phyloP scores from a whole-genome alignment of 2,797 vertebrate genomes.

The Myioborus miniatus region DNA sequence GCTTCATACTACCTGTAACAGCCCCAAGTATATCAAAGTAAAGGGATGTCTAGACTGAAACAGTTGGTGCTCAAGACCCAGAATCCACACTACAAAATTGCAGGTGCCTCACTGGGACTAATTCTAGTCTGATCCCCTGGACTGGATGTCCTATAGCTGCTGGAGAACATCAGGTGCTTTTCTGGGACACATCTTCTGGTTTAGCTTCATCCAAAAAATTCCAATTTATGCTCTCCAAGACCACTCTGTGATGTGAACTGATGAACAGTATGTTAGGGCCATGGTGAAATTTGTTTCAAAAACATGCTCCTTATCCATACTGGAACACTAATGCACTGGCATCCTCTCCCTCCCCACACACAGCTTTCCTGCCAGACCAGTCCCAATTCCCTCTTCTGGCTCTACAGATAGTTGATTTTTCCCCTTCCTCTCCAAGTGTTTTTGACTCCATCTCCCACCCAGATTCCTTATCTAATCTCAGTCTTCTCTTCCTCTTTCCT shows the following conservation, averaged over 20 bases:
- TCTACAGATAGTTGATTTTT: background rate
- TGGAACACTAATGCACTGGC: background rate
- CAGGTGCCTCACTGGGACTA: background rate
- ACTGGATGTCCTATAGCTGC: background rate
- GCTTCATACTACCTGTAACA: background rate
- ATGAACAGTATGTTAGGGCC: background rate
- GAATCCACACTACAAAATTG: background rate
- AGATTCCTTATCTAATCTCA: constrained; percentile 34
- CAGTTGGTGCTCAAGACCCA: background rate
- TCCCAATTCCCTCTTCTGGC: background rate
- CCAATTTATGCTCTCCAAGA: background rate
- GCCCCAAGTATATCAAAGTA: background rate
- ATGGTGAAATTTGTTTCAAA: background rate
- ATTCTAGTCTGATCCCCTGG: background rate
- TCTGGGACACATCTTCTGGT: background rate
- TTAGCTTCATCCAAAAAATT: background rate
- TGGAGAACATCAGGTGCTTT: background rate
- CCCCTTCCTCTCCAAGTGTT: background rate
- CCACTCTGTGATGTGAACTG: background rate
- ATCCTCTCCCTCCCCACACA: background rate
- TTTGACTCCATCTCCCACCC: background rate
- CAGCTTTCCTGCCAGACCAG: background rate
- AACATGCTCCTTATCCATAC: background rate
- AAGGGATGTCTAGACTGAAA: background rate
- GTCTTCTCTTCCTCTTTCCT: background rate